Conservation (phyloP, 1,140 invertebrate genomes). For the Cotesia vestalis region DNA sequence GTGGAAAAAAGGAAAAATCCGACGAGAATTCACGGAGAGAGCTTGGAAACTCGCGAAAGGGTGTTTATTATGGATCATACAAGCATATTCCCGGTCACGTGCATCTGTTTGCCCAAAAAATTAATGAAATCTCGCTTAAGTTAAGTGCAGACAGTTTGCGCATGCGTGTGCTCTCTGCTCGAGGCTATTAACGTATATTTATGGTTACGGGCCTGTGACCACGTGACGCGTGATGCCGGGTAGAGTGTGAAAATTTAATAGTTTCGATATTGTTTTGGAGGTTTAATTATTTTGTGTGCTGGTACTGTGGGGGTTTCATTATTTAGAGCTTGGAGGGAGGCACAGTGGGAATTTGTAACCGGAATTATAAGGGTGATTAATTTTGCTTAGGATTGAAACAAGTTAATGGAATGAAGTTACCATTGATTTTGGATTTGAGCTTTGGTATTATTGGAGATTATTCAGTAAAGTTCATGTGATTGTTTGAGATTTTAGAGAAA, state of each 20-base stretch:
- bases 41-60: no score
- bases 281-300: not conserved
- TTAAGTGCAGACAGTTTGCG: not conserved
- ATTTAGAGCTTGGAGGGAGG: not conserved
- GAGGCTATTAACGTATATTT: not conserved
- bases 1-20: not conserved
- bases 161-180: not conserved
- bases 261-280: constrained; percentile 9
- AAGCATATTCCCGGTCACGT: constrained; percentile 1
- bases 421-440: no score
- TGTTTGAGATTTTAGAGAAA: no score
- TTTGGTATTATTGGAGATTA: no score
- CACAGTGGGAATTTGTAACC: no score
- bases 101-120: constrained; percentile 11
- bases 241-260: constrained; percentile 15
- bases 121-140: constrained; percentile 7
- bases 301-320: not conserved
- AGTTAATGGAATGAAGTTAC: no score
- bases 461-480: no score
- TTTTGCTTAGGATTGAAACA: no score
- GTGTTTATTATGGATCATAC: no score
- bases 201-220: no score
- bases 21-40: no score
- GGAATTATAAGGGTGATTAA: no score
- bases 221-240: not conserved